Conservation (phyloP, 1,140 invertebrate genomes). For the Eufriesea mexicana region DNA sequence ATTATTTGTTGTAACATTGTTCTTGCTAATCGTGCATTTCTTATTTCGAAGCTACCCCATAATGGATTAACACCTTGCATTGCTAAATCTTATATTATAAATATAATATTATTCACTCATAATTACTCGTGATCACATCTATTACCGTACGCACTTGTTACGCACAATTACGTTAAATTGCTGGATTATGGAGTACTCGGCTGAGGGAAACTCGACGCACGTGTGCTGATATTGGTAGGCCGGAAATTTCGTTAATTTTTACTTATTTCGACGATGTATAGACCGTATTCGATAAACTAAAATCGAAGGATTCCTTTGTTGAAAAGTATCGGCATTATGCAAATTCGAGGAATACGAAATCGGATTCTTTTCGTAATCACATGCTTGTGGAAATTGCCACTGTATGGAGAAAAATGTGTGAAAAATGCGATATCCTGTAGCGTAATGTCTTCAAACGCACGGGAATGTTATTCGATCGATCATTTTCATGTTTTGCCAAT, state of each 20-base stretch:
- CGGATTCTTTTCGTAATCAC: not conserved
- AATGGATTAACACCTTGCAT: slow-evolving; percentile 97
- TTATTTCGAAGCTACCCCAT: slow-evolving; percentile 99
- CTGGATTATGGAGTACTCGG: slow-evolving; percentile 11
- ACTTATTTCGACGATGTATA: not conserved
- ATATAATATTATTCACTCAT: slow-evolving; percentile 99
- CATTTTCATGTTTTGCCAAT: no score
- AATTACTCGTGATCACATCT: slow-evolving; percentile 81
- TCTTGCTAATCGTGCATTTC: slow-evolving; percentile 92
- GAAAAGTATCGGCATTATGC: not conserved
- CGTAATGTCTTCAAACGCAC: not conserved
- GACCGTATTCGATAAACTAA: not conserved
- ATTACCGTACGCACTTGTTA: slow-evolving; percentile 62
- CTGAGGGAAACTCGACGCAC: slow-evolving; percentile 29
- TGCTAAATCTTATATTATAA: no score
- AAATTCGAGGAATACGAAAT: not conserved
- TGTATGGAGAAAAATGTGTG: no score
- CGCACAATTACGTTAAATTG: slow-evolving; percentile 63
- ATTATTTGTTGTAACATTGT: slow-evolving; percentile 96
- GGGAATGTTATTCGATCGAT: no score
- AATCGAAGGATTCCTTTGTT: not conserved
- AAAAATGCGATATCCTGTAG: no score
- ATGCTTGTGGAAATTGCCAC: no score
- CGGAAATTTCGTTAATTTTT: slow-evolving; percentile 31
- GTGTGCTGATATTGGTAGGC: slow-evolving; percentile 43